Base-by-base conservation (phyloP, 2,888 invertebrate species). In the Xanthorhoe designata region DNA sequence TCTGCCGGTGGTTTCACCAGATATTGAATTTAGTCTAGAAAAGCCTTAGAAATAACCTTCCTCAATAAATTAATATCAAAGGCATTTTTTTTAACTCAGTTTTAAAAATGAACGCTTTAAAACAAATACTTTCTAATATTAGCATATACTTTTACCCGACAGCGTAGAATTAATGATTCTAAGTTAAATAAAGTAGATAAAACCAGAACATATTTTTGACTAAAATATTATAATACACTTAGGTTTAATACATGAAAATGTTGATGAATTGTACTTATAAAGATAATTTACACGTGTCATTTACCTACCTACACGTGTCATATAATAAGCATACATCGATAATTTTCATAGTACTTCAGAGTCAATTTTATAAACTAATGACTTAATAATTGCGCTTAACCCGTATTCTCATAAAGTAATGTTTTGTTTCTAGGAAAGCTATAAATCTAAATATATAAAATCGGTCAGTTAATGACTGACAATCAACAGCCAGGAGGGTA, bases 301-400 rank as follows among this genome's bases (percentile, higher is more conserved):
- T n/a, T n/a, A n/a, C n/a, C n/a, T n/a, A n/a, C n/a, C n/a, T 42
- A 42, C 38, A 13, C 38, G 38, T 13, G 13, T 42, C 38, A 42
- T 13, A 42, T 3, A 42, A 13, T 13, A 13, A 42, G 13, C 13
- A 2, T 32, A 42, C 2, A 42, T 13, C 38, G 13, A 42, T 42
- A 13, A 42, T 13, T 42, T 3, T 3, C 13, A 32, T 6, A 32
- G 32, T 42, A 57, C 61, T 53, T 55, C 49, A 47, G 15, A 15
- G 10, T 61, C 42, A 58, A 54, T 52, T 47, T 29, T 58, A 13
- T 50, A 64, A 66, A 61, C 29, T 79, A 76, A 82, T 81, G 78
- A 71, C 50, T 74, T 69, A 69, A 77, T 81, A 80, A 81, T 82
- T 77, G 72, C 74, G 77, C 68, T 65, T 64, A 64, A 72, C 9